Evolutionary conservation across 2,113 vertebrate genomes (phyloP).

Genomic region (Stegostoma tigrinum): DNA sequence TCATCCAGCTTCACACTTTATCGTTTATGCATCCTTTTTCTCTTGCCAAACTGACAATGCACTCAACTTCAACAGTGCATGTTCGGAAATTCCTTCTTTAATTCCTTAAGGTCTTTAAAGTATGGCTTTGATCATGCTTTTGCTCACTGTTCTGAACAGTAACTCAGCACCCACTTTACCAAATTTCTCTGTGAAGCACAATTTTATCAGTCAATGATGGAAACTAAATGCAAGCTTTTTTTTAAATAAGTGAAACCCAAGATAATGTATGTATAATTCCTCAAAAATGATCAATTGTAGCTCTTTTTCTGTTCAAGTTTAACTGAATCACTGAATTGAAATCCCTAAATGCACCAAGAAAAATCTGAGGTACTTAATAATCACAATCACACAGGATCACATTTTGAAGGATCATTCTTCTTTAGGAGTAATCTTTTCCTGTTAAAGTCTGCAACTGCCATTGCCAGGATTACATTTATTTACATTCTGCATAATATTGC

Average conservation of each 20-base stretch:
- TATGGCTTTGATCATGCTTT: background rate
- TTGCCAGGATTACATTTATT: background rate
- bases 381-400: background rate
- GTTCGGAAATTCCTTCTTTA: background rate
- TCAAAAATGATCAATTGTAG: background rate
- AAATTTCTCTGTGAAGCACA: background rate
- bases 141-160: background rate
- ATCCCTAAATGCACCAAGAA: background rate
- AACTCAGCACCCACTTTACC: background rate
- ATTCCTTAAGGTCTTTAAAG: background rate
- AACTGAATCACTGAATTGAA: background rate
- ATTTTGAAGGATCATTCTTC: background rate
- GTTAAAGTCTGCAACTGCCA: too few relatives aligned
- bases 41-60: background rate
- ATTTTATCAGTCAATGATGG: background rate
- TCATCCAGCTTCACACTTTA: too few relatives aligned
- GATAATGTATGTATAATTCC: background rate
- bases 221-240: background rate
- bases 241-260: background rate
- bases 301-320: background rate
- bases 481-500: background rate
- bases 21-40: background rate
- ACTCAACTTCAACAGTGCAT: background rate
- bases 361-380: background rate
- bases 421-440: background rate